Evolutionary conservation across 2,113 vertebrate species (phyloP), one percentile per base, ranked within the genome.

Genomic region (Hirundichthys speculiger): DNA sequence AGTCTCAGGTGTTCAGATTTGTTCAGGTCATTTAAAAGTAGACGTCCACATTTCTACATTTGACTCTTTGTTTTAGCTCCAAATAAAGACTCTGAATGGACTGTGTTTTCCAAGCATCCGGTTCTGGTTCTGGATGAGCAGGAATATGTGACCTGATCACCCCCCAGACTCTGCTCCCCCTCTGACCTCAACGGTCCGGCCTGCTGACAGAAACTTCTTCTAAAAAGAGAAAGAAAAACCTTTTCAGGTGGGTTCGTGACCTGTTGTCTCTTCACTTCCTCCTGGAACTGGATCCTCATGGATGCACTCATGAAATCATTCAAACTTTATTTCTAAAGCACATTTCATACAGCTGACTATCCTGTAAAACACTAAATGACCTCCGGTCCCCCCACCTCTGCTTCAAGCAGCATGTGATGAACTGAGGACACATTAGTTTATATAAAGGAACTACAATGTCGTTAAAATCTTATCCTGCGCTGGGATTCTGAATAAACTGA

Each of bases 111-210:
- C 16, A 1, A 4, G 25, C 1, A 10, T 49, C 16, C 22, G 13
- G 22, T 25, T 68, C 2, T 56, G 30, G 16, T 24, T 24, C 12
- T 65, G 67, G 67, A 76, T 21, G 16, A 74, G 66, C 82, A 77
- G 79, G 79, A 86, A 87, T 81, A 74, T 63, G 38, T 66, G 62
- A 21, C 53, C 81, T 82, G 86, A 87, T 90, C 88, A 90, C 86
- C 85, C 77, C 51, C 60, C 78, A 79, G 66, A 71, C 88, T 70
- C 55, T 47, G 58, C 47, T 79, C 69, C 71, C 73, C 82, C 80
- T 74, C 40, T 71, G 69, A 64, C 70, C 77, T 64, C 41, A 19
- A 30, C 60, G 48, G 18, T 24, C 39, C 51, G 53, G 71, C 61
- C 24, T 58, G 69, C 65, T 80, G 76, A 78, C 70, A 80, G 57